phyloP scores from a whole-genome alignment of 2,888 invertebrate species.

The Hypercompe scribonia region DNA sequence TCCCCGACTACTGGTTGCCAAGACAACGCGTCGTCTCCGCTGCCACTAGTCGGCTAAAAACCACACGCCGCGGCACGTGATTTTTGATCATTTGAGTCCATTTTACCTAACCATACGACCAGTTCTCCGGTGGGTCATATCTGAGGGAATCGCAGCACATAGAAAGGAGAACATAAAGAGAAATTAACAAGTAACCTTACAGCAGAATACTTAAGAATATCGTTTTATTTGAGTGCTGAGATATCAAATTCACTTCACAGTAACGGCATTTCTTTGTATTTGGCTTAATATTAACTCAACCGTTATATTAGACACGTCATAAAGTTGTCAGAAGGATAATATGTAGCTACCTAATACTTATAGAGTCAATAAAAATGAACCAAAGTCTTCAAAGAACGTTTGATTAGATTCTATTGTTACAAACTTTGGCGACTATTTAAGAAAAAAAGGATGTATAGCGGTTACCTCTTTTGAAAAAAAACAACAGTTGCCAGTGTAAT shows the following conservation, averaged over 20 bases:
- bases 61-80: too few species aligned
- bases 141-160: too few species aligned
- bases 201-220: background rate
- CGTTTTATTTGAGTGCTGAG: constrained; percentile 6
- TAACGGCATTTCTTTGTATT: constrained; percentile 39
- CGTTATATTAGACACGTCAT: constrained; percentile 25
- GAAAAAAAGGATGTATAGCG: background rate
- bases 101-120: too few species aligned
- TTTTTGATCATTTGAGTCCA: too few species aligned
- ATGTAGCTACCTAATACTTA: constrained; percentile 15
- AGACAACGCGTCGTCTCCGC: too few species aligned
- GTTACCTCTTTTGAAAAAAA: background rate
- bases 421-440: constrained; percentile 2
- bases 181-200: background rate
- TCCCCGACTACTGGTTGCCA: too few species aligned
- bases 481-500: background rate
- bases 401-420: constrained; percentile 32
- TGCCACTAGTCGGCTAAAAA: too few species aligned
- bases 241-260: constrained; percentile 11
- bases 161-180: too few species aligned
- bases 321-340: constrained; percentile 41
- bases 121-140: too few species aligned
- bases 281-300: constrained; percentile 34
- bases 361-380: constrained; percentile 48
- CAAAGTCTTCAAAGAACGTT: constrained; percentile 32